These are phyloP conservation scores for Leptinotarsa defecta DNA, from an alignment of 1,140 invertebrate genomes.

Conservation along the genomic window DNA sequence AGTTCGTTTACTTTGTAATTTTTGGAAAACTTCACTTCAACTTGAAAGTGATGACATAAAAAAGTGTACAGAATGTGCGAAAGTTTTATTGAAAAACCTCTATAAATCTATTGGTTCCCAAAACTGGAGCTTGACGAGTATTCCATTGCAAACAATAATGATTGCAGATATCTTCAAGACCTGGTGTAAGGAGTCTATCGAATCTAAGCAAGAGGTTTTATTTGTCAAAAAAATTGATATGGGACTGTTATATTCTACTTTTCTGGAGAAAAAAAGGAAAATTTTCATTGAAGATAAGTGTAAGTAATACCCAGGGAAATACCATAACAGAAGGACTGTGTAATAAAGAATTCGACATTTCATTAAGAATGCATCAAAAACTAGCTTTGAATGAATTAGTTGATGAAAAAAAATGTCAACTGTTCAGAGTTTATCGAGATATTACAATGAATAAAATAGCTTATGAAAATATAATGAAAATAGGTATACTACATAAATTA, in stretches of 20 bases:
- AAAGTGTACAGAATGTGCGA: neutral
- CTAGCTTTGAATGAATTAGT: neutral
- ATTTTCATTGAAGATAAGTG: neutral
- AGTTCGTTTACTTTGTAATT: neutral
- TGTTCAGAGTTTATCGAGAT: neutral
- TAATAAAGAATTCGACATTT: neutral
- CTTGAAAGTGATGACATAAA: neutral
- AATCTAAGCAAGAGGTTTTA: neutral
- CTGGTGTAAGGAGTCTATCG: neutral
- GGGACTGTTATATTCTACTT: neutral
- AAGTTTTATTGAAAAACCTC: neutral
- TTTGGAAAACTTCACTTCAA: neutral
- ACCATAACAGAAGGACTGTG: neutral
- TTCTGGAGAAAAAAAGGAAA: conserved; percentile 8
- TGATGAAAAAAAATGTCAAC: neutral
- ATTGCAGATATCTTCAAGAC: conserved; percentile 12
- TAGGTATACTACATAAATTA: neutral
- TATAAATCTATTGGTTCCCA: neutral
- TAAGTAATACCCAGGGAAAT: conserved; percentile 7
- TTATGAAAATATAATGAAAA: neutral
- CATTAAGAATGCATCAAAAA: neutral
- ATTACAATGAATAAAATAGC: neutral
- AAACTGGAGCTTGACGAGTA: neutral
- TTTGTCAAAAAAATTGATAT: neutral
- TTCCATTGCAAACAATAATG: conserved; percentile 16